Base-by-base conservation (phyloP, 1,140 invertebrate genomes). In the Panagrolaimus sp. region DNA sequence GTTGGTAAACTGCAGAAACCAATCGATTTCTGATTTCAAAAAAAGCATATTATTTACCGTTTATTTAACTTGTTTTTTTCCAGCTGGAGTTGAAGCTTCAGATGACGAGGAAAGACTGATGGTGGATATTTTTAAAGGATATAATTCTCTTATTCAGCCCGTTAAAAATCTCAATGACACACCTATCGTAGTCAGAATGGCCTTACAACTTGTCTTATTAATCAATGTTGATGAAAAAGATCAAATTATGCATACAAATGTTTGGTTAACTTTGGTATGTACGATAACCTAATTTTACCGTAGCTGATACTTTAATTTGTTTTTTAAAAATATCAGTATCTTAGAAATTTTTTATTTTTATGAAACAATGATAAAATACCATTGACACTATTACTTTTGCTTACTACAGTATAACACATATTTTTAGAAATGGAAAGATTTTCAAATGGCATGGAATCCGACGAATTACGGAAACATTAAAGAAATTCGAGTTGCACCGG, bases 121-220 rank as follows among this genome's bases (percentile, higher is more conserved):
- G 79, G 71, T 77, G 1, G 79, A 81, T 57, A 67, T 77, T 1
- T 80, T 94, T 69, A 89, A 92, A 80, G 93, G 94, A 72, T 99
- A 99, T 88, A 99, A 98, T 87, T 96, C 96, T 83, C 89, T 99
- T 62, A 98, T 99, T 84, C 89, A 96, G 80, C 96, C 96, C 46
- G 95, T 99, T 68, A 89, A 91, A 83, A 82, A 83, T 61, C 89
- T 92, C 84, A 93, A 96, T 84, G 94, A 96, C 89, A 96, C 92
- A 75, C 80, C 82, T 27, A 74, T 98, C 70, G 91, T 92, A 84
- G 94, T 99, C 68, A 88, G 90, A 82, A 98, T 99, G 85, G 93
- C 93, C 72, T 88, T 99, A 63, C 93, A 94, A 71, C 93, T 99
- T 82, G 93, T 98, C 73, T 93, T 98, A 86, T 89, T 99, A 71